phyloP scores from a whole-genome alignment of 1,140 invertebrate genomes.

The Caenorhabditis remanei region DNA sequence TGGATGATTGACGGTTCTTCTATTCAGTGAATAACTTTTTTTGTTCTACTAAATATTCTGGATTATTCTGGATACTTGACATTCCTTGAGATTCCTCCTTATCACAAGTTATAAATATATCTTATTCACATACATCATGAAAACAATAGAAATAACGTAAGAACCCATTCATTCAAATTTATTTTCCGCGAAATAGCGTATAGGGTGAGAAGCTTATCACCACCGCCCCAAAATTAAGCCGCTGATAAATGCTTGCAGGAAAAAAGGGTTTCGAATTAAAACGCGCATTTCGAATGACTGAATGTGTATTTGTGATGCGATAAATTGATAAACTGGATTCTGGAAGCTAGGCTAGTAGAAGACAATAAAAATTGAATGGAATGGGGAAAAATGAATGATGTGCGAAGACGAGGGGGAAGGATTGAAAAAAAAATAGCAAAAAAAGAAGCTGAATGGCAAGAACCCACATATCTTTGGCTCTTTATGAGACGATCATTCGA shows the following conservation, averaged over 20 bases:
- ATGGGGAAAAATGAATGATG: not conserved
- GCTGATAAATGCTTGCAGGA: not conserved
- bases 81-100: too few species aligned
- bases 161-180: not conserved
- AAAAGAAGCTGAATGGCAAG: constrained; percentile 46
- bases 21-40: too few species aligned
- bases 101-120: too few species aligned
- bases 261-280: constrained; percentile 43
- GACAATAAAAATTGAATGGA: not conserved
- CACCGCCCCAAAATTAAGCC: not conserved
- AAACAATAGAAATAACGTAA: not conserved
- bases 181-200: not conserved
- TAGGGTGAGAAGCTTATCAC: constrained; percentile 36
- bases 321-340: constrained; percentile 50
- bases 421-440: not conserved
- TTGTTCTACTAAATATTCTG: too few species aligned
- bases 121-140: not conserved
- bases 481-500: constrained; percentile 29
- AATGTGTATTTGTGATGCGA: not conserved
- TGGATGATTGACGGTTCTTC: not conserved
- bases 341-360: not conserved
- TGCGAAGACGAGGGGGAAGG: not conserved
- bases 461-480: constrained; percentile 44
- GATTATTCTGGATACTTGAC: too few species aligned
- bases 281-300: not conserved